Conservation (phyloP, 1,140 invertebrate species). For the Pteromalus puparum region DNA sequence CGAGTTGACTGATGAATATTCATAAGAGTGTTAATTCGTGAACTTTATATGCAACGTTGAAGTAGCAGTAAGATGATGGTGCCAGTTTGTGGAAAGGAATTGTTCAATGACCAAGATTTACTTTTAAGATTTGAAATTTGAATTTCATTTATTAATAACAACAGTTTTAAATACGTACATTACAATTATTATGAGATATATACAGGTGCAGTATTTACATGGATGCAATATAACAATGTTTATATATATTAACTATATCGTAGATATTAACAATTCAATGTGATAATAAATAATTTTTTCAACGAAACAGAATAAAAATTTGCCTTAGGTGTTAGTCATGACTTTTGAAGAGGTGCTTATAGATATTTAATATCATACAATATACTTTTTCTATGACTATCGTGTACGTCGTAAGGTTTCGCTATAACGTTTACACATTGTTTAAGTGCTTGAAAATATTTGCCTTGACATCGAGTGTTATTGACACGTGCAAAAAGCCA, state of each 20-base stretch:
- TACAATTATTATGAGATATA: slow-evolving; percentile 57
- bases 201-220: slow-evolving; percentile 72
- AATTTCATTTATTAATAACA: slow-evolving; percentile 72
- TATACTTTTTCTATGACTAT: slow-evolving; percentile 13
- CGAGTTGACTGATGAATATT: neutral
- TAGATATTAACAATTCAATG: slow-evolving; percentile 50
- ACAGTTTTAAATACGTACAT: slow-evolving; percentile 68
- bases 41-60: neutral
- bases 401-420: neutral
- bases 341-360: slow-evolving; percentile 18
- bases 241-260: slow-evolving; percentile 56
- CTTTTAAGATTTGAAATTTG: slow-evolving; percentile 42
- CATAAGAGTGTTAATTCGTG: neutral
- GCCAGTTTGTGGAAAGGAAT: neutral
- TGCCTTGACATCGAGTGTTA: neutral
- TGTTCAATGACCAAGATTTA: neutral
- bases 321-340: slow-evolving; percentile 29
- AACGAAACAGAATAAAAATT: slow-evolving; percentile 63
- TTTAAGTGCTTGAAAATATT: slow-evolving; percentile 31
- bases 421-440: neutral
- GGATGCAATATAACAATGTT: slow-evolving; percentile 62
- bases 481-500: neutral
- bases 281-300: slow-evolving; percentile 63
- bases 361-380: slow-evolving; percentile 32
- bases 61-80: no score